Percentiles rank a stretch among this genome's conserved stretches.
Conservation (phyloP, 2,797 vertebrate species). For the Tragopan temminckii region DNA sequence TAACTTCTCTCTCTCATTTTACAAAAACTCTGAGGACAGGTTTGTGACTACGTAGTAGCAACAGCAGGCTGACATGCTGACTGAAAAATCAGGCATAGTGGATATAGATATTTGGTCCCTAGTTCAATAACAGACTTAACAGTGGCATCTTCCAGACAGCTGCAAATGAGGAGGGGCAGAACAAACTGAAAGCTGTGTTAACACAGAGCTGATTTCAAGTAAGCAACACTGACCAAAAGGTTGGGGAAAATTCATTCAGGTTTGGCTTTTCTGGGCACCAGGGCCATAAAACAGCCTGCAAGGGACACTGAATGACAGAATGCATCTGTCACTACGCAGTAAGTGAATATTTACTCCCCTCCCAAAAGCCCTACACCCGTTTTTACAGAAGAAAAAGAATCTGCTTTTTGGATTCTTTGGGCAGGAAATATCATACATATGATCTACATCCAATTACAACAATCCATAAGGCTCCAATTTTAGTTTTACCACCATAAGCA, state of each 20-base stretch:
- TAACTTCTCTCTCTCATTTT: not conserved
- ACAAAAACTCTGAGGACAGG: not conserved
- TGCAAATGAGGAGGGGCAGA: not conserved
- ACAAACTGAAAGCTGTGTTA: not conserved
- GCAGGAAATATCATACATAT: not conserved
- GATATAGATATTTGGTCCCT: not conserved
- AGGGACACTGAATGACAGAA: not conserved
- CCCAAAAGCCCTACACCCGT: not conserved
- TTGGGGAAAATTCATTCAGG: not conserved
- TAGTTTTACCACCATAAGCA: not conserved
- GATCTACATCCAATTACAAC: not conserved
- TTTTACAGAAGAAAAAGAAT: not conserved
- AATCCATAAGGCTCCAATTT: not conserved
- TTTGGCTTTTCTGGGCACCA: not conserved
- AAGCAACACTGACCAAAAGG: not conserved
- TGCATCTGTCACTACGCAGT: not conserved
- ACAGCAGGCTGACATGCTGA: fast-evolving
- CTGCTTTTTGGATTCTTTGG: not conserved
- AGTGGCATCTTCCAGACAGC: not conserved
- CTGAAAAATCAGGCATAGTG: not conserved
- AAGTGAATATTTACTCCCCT: not conserved
- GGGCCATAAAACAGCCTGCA: not conserved
- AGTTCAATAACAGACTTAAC: not conserved
- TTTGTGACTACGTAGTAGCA: not conserved
- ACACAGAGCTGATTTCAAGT: not conserved